Base-by-base conservation (phyloP, 2,888 invertebrate species). In the Lithosia quadra region DNA sequence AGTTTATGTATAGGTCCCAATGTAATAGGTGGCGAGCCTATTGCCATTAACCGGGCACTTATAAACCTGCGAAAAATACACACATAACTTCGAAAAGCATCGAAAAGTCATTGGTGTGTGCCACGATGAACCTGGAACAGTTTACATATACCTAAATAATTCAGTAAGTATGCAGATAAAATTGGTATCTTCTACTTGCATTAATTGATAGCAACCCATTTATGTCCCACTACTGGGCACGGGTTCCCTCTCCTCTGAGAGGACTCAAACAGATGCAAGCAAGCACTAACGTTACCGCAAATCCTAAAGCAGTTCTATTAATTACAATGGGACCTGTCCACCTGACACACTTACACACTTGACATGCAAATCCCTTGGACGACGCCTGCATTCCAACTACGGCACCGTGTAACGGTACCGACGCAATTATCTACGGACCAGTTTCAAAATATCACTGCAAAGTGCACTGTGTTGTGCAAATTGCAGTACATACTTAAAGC, bases 301-400 rank as follows among this genome's bases (percentile, higher is more conserved):
- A 67, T 67, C 69, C 58, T 67, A 71, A 73, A 77, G 74, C 24
- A 39, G 64, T 63, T 61, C 69, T 69, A 76, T 75, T 80, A 84
- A 82, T 83, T 84, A 81, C 79, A 82, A 79, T 80, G 72, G 75
- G 68, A 77, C 79, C 80, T 79, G 83, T 73, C 72, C 75, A 73
- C 64, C 71, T 81, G 85, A 81, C 87, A 83, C 72, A 86, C 80
- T 82, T 85, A 68, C 70, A 71, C 68, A 73, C 73, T 80, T 77
- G 82, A 75, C 77, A 87, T 87, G 87, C 86, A 85, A 87, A 87
- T 86, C 75, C 79, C 81, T 67, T 69, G 70, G 73, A 76, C 78
- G 63, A 72, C 57, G 74, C 62, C 72, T 77, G 84, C 84, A 84
- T 86, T 82, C 80, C 77, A 83, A 86, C 78, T 74, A 74, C 73